These are phyloP conservation scores for Abrostola tripartita DNA, from an alignment of 2,888 invertebrate genomes.

Conservation along the genomic window DNA sequence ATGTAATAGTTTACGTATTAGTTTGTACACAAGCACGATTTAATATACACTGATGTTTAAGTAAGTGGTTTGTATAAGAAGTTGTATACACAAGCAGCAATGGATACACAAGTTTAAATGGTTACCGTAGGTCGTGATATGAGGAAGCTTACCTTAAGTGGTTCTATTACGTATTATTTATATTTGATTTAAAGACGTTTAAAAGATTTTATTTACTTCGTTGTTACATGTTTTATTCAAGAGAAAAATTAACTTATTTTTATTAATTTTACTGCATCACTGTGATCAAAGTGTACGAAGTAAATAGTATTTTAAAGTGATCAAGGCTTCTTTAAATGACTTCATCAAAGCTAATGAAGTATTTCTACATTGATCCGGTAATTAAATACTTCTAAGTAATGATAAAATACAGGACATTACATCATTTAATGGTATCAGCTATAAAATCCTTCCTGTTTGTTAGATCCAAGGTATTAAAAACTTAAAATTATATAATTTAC, in stretches of 20 bases:
- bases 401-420: conserved; percentile 21
- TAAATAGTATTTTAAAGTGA: conserved; percentile 12
- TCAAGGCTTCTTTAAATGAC: conserved; percentile 20
- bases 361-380: conserved; percentile 33
- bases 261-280: no score
- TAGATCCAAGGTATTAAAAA: no score
- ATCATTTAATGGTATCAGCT: conserved; percentile 9
- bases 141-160: conserved; percentile 4
- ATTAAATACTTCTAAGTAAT: conserved; percentile 27
- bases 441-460: not conserved
- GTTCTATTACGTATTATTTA: conserved; percentile 17
- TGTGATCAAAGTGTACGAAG: no score
- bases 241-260: not conserved
- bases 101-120: not conserved
- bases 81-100: not conserved
- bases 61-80: not conserved
- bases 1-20: conserved; percentile 56
- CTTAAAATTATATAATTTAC: no score
- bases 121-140: not conserved
- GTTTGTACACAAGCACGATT: conserved; percentile 13
- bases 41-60: conserved; percentile 2
- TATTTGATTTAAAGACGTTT: conserved; percentile 10
- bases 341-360: conserved; percentile 22
- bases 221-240: not conserved
- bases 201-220: conserved; percentile 13